phyloP scores from a whole-genome alignment of 2,113 vertebrate genomes.

The Xenopus borealis region DNA sequence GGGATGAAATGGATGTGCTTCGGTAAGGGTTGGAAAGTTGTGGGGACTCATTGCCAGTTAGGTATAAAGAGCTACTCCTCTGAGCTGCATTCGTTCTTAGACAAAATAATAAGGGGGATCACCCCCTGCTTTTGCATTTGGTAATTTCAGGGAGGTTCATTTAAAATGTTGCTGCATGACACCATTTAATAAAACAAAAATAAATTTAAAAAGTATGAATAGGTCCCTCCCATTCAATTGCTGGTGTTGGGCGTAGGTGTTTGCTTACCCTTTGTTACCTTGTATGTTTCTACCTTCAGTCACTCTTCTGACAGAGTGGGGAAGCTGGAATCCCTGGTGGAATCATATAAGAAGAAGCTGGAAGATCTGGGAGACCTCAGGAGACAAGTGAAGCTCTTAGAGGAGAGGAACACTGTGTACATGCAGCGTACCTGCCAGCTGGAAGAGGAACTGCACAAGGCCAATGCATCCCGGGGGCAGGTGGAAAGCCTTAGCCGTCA shows the following conservation, averaged over 20 bases:
- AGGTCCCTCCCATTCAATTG: too few relatives aligned
- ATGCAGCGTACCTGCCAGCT: constrained; percentile 88
- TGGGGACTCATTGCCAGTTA: too few relatives aligned
- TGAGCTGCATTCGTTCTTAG: too few relatives aligned
- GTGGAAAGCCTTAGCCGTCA: constrained; percentile 81
- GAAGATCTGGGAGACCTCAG: constrained; percentile 85
- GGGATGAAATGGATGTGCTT: constrained; percentile 91
- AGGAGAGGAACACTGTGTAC: constrained; percentile 81
- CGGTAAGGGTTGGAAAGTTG: constrained; percentile 60
- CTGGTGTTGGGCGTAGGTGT: too few relatives aligned
- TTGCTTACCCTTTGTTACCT: too few relatives aligned
- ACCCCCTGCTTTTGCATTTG: too few relatives aligned
- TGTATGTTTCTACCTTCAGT: constrained; percentile 53
- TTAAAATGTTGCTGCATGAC: too few relatives aligned
- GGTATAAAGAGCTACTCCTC: too few relatives aligned
- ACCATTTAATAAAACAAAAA: too few relatives aligned
- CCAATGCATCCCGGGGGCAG: constrained; percentile 71
- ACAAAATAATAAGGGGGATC: too few relatives aligned
- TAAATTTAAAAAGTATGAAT: too few relatives aligned
- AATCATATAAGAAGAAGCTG: constrained; percentile 80
- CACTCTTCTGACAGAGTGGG: constrained; percentile 84
- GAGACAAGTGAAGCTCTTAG: constrained; percentile 84
- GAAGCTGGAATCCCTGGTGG: constrained; percentile 79
- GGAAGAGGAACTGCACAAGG: constrained; percentile 81
- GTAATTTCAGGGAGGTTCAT: too few relatives aligned